These are phyloP conservation scores for Mayetiola destructor DNA, from an alignment of 2,888 invertebrate genomes.

Conservation along the genomic window DNA sequence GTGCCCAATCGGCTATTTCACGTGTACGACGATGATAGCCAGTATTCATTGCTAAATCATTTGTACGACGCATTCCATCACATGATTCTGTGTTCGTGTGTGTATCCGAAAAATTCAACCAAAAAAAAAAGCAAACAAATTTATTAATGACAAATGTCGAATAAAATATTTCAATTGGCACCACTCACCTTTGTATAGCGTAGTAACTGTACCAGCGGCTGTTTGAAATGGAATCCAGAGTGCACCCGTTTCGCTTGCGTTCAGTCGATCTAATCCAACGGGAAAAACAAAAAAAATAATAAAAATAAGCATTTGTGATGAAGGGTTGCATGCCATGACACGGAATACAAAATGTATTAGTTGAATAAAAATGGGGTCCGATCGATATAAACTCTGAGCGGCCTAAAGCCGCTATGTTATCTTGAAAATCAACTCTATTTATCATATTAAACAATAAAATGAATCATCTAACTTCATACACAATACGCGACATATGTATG, in stretches of 20 bases:
- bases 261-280: constrained; percentile 42
- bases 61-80: constrained; percentile 51
- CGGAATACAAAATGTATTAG: too few relatives aligned
- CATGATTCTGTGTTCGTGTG: constrained; percentile 45
- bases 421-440: too few relatives aligned
- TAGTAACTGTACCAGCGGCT: constrained; percentile 61
- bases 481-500: too few relatives aligned
- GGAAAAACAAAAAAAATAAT: constrained; percentile 17
- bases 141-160: not conserved
- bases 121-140: not conserved
- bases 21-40: constrained; percentile 59
- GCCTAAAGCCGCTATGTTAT: too few relatives aligned
- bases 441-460: too few relatives aligned
- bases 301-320: too few relatives aligned
- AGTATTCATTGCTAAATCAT: constrained; percentile 53
- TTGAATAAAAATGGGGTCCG: too few relatives aligned
- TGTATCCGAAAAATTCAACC: not conserved
- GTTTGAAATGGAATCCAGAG: constrained; percentile 67
- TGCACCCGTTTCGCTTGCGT: constrained; percentile 42
- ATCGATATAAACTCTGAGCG: too few relatives aligned
- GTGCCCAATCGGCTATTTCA: constrained; percentile 62
- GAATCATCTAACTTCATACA: too few relatives aligned
- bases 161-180: not conserved
- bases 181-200: constrained; percentile 55
- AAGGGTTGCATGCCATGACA: too few relatives aligned